Conservation (phyloP, 2,797 vertebrate species). For the Tamandua tetradactyla region DNA sequence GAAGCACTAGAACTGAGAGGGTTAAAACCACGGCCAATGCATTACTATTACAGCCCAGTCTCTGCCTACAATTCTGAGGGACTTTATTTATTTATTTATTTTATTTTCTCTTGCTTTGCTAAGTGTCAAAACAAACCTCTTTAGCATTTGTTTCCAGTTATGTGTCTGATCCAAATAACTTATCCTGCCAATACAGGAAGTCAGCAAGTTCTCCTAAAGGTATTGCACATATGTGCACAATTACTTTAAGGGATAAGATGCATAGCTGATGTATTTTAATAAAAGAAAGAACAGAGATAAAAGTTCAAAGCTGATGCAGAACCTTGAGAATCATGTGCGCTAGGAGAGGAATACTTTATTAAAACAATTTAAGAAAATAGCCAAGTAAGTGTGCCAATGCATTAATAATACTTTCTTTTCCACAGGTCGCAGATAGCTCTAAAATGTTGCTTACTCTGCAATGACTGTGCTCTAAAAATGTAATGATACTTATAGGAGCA, state of each 20-base stretch:
- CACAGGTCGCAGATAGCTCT: background rate
- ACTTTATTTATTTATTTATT: background rate
- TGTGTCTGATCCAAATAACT: background rate
- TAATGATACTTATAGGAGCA: background rate
- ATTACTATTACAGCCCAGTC: background rate
- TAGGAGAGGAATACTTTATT: background rate
- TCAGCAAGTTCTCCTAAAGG: background rate
- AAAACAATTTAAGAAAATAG: background rate
- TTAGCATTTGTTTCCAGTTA: background rate
- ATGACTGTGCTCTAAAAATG: background rate
- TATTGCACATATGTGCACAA: background rate
- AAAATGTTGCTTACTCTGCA: background rate
- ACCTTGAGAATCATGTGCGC: background rate
- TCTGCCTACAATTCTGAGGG: background rate
- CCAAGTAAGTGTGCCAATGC: background rate
- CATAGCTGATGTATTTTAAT: background rate
- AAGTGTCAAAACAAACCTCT: background rate
- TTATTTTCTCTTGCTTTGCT: background rate
- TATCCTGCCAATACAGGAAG: background rate
- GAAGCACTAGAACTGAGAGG: too few species aligned
- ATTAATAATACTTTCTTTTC: background rate
- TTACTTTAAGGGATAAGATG: background rate
- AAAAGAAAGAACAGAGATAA: background rate
- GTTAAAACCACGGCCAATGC: background rate
- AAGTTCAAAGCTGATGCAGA: background rate